Base-by-base conservation (phyloP, 37 sponge, comb jelly and placozoan genomes). In the Chondrilla cf. caribensis region DNA sequence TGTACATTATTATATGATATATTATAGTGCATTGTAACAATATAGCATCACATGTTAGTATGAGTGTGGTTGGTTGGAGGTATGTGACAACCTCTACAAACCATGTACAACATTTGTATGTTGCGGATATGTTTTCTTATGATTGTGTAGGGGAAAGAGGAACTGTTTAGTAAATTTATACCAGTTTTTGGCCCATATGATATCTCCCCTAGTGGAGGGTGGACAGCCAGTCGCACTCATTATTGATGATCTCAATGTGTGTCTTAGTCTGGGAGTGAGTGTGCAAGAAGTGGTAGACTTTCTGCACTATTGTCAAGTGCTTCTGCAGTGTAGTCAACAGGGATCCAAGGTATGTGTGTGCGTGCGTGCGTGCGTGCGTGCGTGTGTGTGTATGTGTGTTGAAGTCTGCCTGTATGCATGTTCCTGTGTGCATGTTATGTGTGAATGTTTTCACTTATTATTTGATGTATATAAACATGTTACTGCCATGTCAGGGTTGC, bases 211-310 rank as follows among this genome's bases (percentile, higher is more conserved):
- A n/a, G 9, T 39, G 24, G 38, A 37, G 14, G 40, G 76, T 21
- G 43, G 43, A 0, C 32, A 26, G 29, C 93, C 84, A 51, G 70
- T 86, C 7, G 88, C 84, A 68, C 58, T 93, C 28, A 31, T 93
- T 4, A 29, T 93, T 7, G 93, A 93, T 83, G 93, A 84, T 38
- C 26, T 87, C 28, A 90, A 88, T 70, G 68, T 87, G 22, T 71
- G 89, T 0, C 57, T 89, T 44, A 87, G 85, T 68, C 28, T 89
- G 40, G 93, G 93, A 32, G 79, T 93, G 58, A 55, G 58, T 17
- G 28, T 87, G 38, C 44, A 29, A 0, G 88, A 90, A 24, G 58
- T 87, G 29, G 62, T 79, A 31, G 22, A 38, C 31, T 82, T 93
- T 54, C 41, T 89, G 15, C 66, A 79, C 41, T 70, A 83, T 54